phyloP scores from a whole-genome alignment of 1,140 invertebrate species.

The Trachymyrmex cornetzi region DNA sequence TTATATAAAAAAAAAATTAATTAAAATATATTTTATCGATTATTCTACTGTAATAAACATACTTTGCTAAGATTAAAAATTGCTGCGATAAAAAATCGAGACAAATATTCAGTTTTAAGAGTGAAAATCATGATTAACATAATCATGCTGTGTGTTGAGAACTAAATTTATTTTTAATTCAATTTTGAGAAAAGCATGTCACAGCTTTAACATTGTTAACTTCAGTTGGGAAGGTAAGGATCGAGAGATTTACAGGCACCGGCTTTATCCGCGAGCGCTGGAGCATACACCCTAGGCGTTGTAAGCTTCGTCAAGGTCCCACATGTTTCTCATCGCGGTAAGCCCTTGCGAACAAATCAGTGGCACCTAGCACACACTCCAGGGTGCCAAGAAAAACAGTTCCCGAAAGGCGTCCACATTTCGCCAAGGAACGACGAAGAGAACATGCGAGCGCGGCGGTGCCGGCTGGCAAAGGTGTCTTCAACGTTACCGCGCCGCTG shows the following conservation, averaged over 20 bases:
- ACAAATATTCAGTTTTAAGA: neutral
- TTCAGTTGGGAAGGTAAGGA: conserved; percentile 35
- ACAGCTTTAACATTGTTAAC: conserved; percentile 15
- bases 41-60: neutral
- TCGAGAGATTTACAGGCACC: conserved; percentile 5
- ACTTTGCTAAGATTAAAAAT: neutral
- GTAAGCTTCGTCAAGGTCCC: conserved; percentile 37
- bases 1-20: neutral
- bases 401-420: conserved; percentile 86
- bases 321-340: conserved; percentile 25
- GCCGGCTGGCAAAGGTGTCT: neutral
- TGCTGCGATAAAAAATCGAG: neutral
- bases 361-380: conserved; percentile 71
- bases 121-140: neutral
- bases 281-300: neutral
- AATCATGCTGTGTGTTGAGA: neutral
- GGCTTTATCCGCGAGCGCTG: conserved; percentile 40
- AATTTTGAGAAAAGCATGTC: neutral
- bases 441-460: conserved; percentile 65
- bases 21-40: neutral
- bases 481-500: too few species aligned
- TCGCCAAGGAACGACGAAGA: conserved; percentile 82
- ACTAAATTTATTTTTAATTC: neutral
- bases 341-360: conserved; percentile 61
- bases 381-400: conserved; percentile 81